These are phyloP conservation scores for Micrasema minimum DNA, from an alignment of 1,140 invertebrate species.

Conservation along the genomic window DNA sequence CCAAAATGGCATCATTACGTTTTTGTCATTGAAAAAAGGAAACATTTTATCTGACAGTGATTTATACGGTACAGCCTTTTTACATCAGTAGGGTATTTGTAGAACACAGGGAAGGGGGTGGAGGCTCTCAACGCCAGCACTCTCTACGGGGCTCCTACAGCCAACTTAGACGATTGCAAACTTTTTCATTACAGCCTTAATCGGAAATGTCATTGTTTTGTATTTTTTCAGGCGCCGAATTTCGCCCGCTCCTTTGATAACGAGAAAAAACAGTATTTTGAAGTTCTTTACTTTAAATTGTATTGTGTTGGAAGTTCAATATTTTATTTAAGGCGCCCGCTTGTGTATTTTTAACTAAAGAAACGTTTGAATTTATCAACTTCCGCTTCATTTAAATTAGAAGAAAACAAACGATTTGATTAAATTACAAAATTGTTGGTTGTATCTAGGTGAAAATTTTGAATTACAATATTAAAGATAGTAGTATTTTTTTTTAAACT, in stretches of 20 bases:
- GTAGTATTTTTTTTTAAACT: too few species aligned
- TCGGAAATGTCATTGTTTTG: slow-evolving; percentile 39
- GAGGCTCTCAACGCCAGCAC: slow-evolving; percentile 15
- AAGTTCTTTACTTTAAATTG: slow-evolving; percentile 19
- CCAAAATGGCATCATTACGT: slow-evolving; percentile 34
- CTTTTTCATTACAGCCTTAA: slow-evolving; percentile 40
- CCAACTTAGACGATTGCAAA: slow-evolving; percentile 31
- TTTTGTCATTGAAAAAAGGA: slow-evolving; percentile 39
- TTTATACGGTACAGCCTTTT: slow-evolving; percentile 40
- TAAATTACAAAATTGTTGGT: too few species aligned
- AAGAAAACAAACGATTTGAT: too few species aligned
- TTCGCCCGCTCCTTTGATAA: not conserved
- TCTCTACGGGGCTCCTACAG: slow-evolving; percentile 1
- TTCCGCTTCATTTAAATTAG: not conserved
- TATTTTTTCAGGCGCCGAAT: slow-evolving; percentile 25
- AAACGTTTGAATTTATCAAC: not conserved
- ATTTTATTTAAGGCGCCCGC: not conserved
- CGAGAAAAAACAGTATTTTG: slow-evolving; percentile 16
- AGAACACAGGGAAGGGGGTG: slow-evolving; percentile 1
- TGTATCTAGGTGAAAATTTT: too few species aligned
- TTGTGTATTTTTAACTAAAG: not conserved
- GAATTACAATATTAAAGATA: too few species aligned
- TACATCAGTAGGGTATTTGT: slow-evolving; percentile 37
- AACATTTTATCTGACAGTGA: slow-evolving; percentile 35
- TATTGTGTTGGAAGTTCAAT: not conserved